Evolutionary conservation across 2,113 vertebrate species (phyloP), one percentile per base, ranked within the genome.

Genomic region (Trematomus loennbergii): DNA sequence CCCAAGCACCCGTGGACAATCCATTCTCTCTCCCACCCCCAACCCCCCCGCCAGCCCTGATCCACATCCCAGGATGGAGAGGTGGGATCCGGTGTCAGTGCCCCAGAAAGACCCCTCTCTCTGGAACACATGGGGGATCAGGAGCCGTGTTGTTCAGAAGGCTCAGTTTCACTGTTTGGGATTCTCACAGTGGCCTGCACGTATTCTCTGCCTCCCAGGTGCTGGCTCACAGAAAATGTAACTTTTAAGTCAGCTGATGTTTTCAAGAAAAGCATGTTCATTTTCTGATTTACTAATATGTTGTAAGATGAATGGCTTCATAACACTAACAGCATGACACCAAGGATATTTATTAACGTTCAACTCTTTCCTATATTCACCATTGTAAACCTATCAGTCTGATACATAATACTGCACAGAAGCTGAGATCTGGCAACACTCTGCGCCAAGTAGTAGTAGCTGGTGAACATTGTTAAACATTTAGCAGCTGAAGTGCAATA

Each of bases 1-100:
- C 83, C 83, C 81, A 91, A 92, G 87, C 72, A 85, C 78, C 90
- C 80, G 72, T 89, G 87, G 85, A 92, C 87, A 93, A 92, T 92
- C 87, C 86, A 88, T 91, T 91, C 71, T 82, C 72, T 81, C 75
- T 54, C 66, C 88, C 69, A 15, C 20, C 66, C 16, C 49, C 53
- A n/a, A 33, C 16, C 43, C 57, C 2, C 67, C 58, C 77, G 71
- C 78, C 10, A 15, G 62, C 59, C 75, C 61, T 33, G 55, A 81
- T 78, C 66, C 78, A 69, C 69, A 52, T 84, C 83, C 83, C 81
- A 87, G 84, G 81, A 73, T 73, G 7, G 20, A 66, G 90, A 82
- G 74, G 69, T 78, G 72, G 88, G 91, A 92, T 93, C 88, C 67
- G 57, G 78, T 93, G 83, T 92, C 92, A 90, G 87, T 88, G 88